Evolutionary conservation across 2,113 vertebrate species (phyloP).

Genomic region (Dasyprocta punctata): DNA sequence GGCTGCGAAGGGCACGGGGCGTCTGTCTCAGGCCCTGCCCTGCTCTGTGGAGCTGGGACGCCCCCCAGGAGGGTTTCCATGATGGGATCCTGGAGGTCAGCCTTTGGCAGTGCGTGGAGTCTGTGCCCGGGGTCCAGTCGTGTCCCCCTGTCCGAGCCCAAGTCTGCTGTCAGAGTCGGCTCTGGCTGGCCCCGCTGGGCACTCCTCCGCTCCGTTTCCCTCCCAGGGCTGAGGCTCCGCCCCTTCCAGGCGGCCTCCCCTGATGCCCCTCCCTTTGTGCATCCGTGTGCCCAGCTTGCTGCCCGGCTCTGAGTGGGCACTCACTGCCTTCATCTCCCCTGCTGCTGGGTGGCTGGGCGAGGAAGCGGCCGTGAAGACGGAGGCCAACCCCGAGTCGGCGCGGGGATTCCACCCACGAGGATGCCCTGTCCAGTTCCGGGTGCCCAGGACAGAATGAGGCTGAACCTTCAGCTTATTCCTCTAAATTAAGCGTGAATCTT

Average conservation of each 20-base stretch:
- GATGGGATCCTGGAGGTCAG: accelerated
- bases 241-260: neutral
- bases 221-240: accelerated
- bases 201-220: accelerated
- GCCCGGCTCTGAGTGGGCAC: neutral
- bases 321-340: neutral
- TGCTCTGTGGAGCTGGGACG: neutral
- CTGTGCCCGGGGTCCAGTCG: accelerated
- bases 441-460: neutral
- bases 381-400: accelerated
- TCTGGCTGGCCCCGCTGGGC: neutral
- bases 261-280: neutral
- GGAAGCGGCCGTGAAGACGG: neutral
- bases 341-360: neutral
- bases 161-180: neutral
- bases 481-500: neutral
- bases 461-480: no score
- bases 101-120: accelerated
- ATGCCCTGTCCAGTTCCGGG: neutral
- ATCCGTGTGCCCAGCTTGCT: neutral
- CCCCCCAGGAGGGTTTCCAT: neutral
- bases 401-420: neutral
- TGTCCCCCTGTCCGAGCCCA: no score
- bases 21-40: accelerated
- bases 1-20: neutral